phyloP scores from a whole-genome alignment of 2,888 invertebrate species.

The Cheilosia variabilis region DNA sequence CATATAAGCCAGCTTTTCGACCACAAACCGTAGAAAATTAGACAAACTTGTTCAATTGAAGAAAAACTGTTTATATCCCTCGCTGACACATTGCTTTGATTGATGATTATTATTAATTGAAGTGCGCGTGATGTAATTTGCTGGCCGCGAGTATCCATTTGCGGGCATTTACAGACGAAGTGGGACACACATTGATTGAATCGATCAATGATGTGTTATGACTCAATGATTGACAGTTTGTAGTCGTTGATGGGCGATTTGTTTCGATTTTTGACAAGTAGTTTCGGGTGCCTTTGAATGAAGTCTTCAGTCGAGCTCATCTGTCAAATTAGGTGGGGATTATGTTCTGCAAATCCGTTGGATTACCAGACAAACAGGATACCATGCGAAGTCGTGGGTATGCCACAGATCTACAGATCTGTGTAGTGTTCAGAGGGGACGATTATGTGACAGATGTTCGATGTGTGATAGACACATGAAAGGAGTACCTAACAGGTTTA shows the following conservation, averaged over 20 bases:
- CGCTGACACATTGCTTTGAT: conserved; percentile 19
- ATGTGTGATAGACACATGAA: conserved; percentile 2
- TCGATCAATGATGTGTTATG: conserved; percentile 16
- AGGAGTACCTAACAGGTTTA: conserved; percentile 8
- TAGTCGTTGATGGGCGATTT: no score
- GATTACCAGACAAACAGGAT: no score
- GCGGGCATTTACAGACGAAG: conserved; percentile 10
- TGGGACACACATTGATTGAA: conserved; percentile 34
- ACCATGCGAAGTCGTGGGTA: no score
- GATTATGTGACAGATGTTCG: not conserved
- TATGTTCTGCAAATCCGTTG: no score
- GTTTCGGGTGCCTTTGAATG: not conserved
- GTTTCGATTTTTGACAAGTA: no score
- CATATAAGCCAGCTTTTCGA: conserved; percentile 5
- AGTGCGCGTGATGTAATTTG: conserved; percentile 51
- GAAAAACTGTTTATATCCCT: conserved; percentile 20
- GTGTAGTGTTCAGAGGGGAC: not conserved
- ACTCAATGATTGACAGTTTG: conserved; percentile 16
- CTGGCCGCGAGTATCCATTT: conserved; percentile 26
- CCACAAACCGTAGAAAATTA: conserved; percentile 18
- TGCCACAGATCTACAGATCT: not conserved
- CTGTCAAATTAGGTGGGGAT: no score
- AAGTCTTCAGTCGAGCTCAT: not conserved
- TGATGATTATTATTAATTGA: conserved; percentile 54
- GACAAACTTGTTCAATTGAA: conserved; percentile 32